phyloP scores from a whole-genome alignment of 2,888 invertebrate genomes.

The Salpingus planirostris region DNA sequence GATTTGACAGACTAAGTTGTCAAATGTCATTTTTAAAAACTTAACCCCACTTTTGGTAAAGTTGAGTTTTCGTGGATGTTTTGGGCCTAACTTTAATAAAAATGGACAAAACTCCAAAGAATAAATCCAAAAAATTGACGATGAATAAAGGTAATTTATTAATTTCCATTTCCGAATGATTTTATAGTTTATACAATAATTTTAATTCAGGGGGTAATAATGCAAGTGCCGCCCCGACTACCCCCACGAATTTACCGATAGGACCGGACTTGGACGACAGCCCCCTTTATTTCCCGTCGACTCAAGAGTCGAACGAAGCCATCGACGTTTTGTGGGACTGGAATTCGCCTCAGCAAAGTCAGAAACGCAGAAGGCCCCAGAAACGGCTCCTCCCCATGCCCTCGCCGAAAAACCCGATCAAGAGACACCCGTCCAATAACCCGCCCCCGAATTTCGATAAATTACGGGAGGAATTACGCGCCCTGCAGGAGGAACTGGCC shows the following conservation, averaged over 20 bases:
- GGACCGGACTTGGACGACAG: too few species aligned
- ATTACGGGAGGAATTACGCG: slow-evolving; percentile 32
- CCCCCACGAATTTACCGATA: too few species aligned
- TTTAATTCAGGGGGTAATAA: too few species aligned
- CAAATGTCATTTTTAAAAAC: background rate
- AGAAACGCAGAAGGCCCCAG: slow-evolving; percentile 15
- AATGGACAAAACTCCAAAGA: too few species aligned
- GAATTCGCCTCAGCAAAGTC: slow-evolving; percentile 37
- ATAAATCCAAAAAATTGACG: too few species aligned
- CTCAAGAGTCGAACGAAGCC: slow-evolving; percentile 37
- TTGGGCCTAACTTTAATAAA: too few species aligned
- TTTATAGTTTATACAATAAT: too few species aligned
- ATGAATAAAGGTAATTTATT: too few species aligned
- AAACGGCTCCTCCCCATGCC: slow-evolving; percentile 19
- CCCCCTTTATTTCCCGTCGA: slow-evolving; percentile 28
- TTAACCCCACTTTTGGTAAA: background rate
- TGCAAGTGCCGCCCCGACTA: too few species aligned
- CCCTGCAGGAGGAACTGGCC: slow-evolving; percentile 29
- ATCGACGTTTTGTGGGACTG: slow-evolving; percentile 46
- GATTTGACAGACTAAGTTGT: background rate
- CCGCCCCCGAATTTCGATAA: slow-evolving; percentile 32
- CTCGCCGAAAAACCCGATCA: slow-evolving; percentile 30
- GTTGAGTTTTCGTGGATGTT: too few species aligned
- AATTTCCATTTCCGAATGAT: too few species aligned
- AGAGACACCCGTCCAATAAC: slow-evolving; percentile 27